Evolutionary conservation across 1,140 invertebrate species (phyloP), one percentile per base, ranked within the genome.

Genomic region (Centruroides sculpturatus): DNA sequence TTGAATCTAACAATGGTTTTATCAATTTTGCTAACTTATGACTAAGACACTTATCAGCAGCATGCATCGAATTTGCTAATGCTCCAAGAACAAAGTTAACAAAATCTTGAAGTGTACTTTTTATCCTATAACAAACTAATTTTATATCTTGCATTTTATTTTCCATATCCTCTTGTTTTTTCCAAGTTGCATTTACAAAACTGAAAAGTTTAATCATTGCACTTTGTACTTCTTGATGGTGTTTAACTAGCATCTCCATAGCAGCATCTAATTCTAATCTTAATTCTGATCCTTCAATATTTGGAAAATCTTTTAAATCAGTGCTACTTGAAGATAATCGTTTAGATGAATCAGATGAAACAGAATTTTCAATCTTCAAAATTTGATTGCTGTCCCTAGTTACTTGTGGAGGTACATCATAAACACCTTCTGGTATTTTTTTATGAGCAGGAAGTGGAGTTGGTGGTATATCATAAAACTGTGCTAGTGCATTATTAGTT

Each of bases 71-170:
- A 75, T 94, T 95, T n/a, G 87, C 90, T 62, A 92, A 74, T 8
- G 89, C 82, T 48, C 90, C 89, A 73, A 90, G 85, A 1, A 86
- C 83, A 72, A 95, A 95, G 63, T 90, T 85, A 0, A 87, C 80
- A 55, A 94, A 81, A 72, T 93, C 88, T 67, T 88, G 83, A 6
- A 93, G 72, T 3, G 85, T 83, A 6, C 84, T 84, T 62, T 84
- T 79, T 4, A 94, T 75, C 59, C 85, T 78, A 4, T 83, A 78
- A 35, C 85, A 86, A 8, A 85, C 82, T 55, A 87, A 75, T 74
- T 86, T 86, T 8, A 93, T 82, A 66, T 92, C 88, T 75, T 87
- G 82, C 5, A 76, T 55, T 57, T 71, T 71, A 35, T 80, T 77
- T 63, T 89, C 84, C 59, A 92, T 76, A 69, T 83, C 84, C 41